Evolutionary conservation across 2,797 vertebrate genomes (phyloP).

Genomic region (Lithobates sylvaticus): DNA sequence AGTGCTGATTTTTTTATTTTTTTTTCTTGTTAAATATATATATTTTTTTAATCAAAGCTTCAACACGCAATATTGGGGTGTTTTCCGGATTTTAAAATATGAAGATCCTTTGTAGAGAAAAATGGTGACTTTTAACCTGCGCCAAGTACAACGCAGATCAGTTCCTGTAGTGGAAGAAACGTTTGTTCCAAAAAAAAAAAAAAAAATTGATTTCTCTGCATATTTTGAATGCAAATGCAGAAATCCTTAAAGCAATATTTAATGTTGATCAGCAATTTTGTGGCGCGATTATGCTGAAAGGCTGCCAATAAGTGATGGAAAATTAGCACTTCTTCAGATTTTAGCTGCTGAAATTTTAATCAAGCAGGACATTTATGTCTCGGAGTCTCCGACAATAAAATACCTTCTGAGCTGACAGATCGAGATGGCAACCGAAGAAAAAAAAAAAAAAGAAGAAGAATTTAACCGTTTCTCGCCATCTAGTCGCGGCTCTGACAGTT

Average conservation of each 20-base stretch:
- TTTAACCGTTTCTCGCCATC: conserved; percentile 23
- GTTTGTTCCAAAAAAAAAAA: background rate
- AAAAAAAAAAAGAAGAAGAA: too few species aligned
- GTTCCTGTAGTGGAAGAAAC: too few species aligned
- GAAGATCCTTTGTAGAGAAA: too few species aligned
- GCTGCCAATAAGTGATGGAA: conserved; percentile 46
- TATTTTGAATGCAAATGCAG: conserved; percentile 41
- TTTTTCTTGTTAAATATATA: too few species aligned
- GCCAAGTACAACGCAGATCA: too few species aligned
- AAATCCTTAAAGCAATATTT: conserved; percentile 48
- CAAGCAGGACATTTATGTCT: conserved; percentile 45
- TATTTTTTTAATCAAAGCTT: too few species aligned
- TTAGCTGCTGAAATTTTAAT: conserved; percentile 51
- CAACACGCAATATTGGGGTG: too few species aligned
- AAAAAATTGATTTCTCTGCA: background rate
- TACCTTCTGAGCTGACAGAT: conserved; percentile 14
- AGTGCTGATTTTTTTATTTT: too few species aligned
- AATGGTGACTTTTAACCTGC: too few species aligned
- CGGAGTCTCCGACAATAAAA: conserved; percentile 34
- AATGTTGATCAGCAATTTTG: conserved; percentile 54
- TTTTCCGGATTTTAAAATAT: too few species aligned
- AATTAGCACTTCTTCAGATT: conserved; percentile 49
- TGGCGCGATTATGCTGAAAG: conserved; percentile 34
- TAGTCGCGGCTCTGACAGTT: background rate
- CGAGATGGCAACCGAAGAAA: background rate